These are phyloP conservation scores for Natator depressus DNA, from an alignment of 2,113 vertebrate genomes.

Conservation along the genomic window DNA sequence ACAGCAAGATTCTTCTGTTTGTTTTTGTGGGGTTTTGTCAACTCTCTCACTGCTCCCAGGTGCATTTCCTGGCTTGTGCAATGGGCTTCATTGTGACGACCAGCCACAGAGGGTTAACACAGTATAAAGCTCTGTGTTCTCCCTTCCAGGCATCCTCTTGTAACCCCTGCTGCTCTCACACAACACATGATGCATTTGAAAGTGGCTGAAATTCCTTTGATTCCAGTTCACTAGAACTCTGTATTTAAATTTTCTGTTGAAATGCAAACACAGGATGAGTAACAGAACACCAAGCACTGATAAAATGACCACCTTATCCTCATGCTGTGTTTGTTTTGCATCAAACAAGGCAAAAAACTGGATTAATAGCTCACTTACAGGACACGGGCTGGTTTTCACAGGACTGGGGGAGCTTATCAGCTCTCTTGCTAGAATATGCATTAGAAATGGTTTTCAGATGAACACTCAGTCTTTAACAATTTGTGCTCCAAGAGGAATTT, in stretches of 20 bases:
- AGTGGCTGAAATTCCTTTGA: neutral
- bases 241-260: neutral
- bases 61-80: neutral
- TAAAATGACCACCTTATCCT: neutral
- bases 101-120: neutral
- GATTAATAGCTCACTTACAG: neutral
- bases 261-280: neutral
- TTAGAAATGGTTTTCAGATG: neutral
- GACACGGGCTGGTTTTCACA: neutral
- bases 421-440: neutral
- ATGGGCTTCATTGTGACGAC: fast-evolving
- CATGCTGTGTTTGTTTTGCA: neutral
- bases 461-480: neutral
- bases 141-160: neutral
- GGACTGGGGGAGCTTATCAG: neutral
- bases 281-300: neutral
- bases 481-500: neutral
- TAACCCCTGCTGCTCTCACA: neutral
- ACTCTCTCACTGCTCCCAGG: neutral
- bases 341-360: neutral
- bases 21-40: neutral
- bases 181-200: neutral
- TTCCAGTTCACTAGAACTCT: conserved; percentile 31
- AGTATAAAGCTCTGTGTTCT: fast-evolving
- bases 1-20: neutral